Percentiles rank a stretch among this genome's conserved stretches.
phyloP scores from a whole-genome alignment of 2,797 vertebrate genomes.

The Menidia menidia region DNA sequence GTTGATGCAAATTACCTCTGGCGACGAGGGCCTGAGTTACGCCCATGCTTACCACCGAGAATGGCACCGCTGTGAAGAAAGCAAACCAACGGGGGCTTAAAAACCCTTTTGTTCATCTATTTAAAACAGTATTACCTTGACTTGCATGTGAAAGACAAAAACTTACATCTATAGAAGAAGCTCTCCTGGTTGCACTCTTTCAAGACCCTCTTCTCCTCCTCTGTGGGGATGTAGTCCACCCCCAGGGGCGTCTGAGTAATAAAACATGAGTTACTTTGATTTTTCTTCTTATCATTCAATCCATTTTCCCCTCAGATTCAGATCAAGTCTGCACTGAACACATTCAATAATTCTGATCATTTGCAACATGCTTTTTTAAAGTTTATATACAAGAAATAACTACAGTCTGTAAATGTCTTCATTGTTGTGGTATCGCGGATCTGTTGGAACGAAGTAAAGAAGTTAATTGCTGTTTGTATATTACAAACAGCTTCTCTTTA shows the following conservation, averaged over 20 bases:
- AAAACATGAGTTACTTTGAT: constrained; percentile 4
- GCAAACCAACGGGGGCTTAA: background rate
- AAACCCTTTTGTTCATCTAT: no score
- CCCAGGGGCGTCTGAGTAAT: constrained; percentile 72
- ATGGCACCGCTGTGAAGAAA: constrained; percentile 70
- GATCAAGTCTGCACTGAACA: no score
- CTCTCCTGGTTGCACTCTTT: constrained; percentile 86
- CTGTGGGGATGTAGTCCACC: constrained; percentile 85
- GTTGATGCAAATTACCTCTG: constrained; percentile 62
- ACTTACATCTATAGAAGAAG: constrained; percentile 82
- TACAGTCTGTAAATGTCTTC: no score
- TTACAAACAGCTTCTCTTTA: no score
- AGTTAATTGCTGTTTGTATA: no score
- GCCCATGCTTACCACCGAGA: constrained; percentile 70
- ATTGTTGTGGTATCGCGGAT: no score
- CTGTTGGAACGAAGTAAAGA: no score
- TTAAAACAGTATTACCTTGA: background rate
- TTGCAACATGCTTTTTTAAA: no score
- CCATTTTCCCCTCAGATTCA: no score
- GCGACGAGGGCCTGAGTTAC: constrained; percentile 70
- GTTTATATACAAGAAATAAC: no score
- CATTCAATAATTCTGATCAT: no score
- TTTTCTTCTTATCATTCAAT: no score
- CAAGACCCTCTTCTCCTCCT: constrained; percentile 88
- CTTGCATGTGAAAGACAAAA: background rate